These are phyloP conservation scores for Grammomys dolichurus DNA, from an alignment of 2,113 vertebrate species.

Conservation along the genomic window DNA sequence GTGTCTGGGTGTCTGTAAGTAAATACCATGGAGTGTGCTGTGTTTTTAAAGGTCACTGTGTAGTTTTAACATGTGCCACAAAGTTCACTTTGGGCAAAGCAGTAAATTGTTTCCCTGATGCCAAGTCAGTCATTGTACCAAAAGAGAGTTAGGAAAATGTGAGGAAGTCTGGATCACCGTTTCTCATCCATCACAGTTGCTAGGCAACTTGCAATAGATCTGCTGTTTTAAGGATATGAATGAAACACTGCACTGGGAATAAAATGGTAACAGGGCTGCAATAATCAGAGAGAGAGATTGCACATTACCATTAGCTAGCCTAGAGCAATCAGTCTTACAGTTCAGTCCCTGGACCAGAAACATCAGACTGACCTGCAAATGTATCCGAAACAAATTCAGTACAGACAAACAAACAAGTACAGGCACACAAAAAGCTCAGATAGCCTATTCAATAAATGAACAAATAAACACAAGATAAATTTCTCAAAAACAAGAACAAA, in stretches of 20 bases:
- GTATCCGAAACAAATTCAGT: neutral
- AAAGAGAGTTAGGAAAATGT: constrained; percentile 29
- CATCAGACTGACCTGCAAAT: neutral
- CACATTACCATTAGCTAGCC: neutral
- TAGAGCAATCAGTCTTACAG: neutral
- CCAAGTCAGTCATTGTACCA: neutral
- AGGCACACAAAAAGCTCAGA: too few species aligned
- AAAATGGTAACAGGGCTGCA: neutral
- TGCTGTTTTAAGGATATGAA: neutral
- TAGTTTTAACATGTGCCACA: neutral
- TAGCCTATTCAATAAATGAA: neutral
- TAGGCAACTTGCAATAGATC: constrained; percentile 25
- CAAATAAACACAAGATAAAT: neutral
- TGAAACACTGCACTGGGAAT: neutral
- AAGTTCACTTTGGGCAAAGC: neutral
- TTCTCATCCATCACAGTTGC: constrained; percentile 14
- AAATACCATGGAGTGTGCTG: constrained; percentile 16
- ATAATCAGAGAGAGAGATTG: neutral
- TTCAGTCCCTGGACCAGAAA: neutral
- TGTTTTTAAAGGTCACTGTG: constrained; percentile 29
- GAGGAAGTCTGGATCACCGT: constrained; percentile 5
- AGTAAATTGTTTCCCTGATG: constrained; percentile 26
- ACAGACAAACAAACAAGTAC: neutral
- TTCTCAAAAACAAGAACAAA: neutral
- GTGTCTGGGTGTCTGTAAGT: constrained; percentile 58